Evolutionary conservation across 2,113 vertebrate species (phyloP).

Genomic region (Psilopsiagon aurifrons): DNA sequence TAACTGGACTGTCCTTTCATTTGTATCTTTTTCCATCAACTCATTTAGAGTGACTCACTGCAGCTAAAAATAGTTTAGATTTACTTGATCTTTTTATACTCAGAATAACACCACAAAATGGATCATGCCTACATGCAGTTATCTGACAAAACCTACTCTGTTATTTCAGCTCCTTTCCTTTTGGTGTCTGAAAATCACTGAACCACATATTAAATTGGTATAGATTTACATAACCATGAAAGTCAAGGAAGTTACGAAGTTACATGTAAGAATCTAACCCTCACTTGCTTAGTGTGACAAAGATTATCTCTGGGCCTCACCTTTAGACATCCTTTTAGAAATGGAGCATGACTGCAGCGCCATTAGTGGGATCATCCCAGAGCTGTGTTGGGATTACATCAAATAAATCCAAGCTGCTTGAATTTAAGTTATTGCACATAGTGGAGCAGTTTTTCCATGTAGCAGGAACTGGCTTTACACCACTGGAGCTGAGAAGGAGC

Average conservation of each 20-base stretch:
- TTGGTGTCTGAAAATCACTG: background rate
- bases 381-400: background rate
- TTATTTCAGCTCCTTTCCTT: conserved; percentile 20
- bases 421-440: background rate
- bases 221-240: background rate
- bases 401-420: background rate
- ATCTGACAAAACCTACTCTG: background rate
- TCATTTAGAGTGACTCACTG: conserved; percentile 14
- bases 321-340: background rate
- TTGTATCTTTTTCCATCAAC: conserved; percentile 38
- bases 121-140: background rate
- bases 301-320: background rate
- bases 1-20: conserved; percentile 20
- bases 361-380: background rate
- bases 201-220: background rate
- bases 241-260: background rate
- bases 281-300: background rate
- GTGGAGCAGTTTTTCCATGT: background rate
- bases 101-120: conserved; percentile 3
- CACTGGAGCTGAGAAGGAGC: background rate
- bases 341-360: background rate
- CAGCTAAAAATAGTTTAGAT: conserved; percentile 48
- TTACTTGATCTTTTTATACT: conserved; percentile 32
- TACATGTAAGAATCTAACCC: background rate
- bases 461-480: background rate